Base-by-base conservation (phyloP, 2,113 vertebrate species). In the Sminthopsis crassicaudata region DNA sequence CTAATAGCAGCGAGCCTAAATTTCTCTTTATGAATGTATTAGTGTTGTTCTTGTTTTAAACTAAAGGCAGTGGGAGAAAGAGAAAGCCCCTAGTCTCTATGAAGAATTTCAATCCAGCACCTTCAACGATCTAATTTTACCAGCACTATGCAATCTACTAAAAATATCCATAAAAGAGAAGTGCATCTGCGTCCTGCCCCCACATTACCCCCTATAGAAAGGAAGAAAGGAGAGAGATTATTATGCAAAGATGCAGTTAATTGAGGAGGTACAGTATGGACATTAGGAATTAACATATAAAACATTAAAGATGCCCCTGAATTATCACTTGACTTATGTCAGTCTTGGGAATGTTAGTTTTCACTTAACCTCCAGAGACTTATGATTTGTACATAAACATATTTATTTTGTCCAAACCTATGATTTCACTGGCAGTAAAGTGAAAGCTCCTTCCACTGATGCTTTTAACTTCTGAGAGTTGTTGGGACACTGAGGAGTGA, bases 81-180 rank as follows among this genome's bases (percentile, higher is more conserved):
- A 91, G 67, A 42, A 94, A 23, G 8, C 19, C 1, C 16, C 76
- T 6, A 5, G 2, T 67, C 46, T 94, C 50, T 91, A 93, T 48
- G 94, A 24, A 89, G 52, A 22, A 48, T 89, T 57, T 91, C 46
- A 93, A 60, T 92, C 92, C 95, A 94, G 93, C 55, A 94, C 2
- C 67, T 84, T 91, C 84, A 94, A 48, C 67, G 55, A 90, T 93
- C 95, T 94, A 95, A 93, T 92, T 96, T 94, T 94, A 89, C 27
- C 14, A 46, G 53, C 92, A 94, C n/a, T 6, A 91, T 91, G 36
- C 52, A 93, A 60, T 16, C 90, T 2, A 57, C 91, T 93, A 96
- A 52, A 94, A 93, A 91, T 92, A 94, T 95, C 51, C 67, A 55
- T 24, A 92, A 93, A 36, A n/a, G 36, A 93, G 53, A 24, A 51